Evolutionary conservation across 35 echinoderm and acorn worm species (phyloP).

Genomic region (Amphiura filiformis): DNA sequence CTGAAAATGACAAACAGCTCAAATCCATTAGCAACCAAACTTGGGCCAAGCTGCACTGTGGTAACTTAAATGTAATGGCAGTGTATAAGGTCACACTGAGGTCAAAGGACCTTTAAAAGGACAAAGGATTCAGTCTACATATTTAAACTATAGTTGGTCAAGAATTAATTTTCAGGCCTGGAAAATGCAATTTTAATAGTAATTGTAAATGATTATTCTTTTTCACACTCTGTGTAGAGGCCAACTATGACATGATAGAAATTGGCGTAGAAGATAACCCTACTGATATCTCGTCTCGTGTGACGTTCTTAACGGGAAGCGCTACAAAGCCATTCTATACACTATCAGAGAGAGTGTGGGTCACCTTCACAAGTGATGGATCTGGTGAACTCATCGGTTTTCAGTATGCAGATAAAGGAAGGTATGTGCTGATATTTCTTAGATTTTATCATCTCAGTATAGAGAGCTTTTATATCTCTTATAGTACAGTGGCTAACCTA

Average conservation of each 20-base stretch:
- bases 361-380: constrained; percentile 58
- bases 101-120: too few relatives aligned
- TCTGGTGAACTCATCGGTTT: constrained; percentile 28
- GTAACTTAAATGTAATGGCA: too few relatives aligned
- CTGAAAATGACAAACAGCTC: too few relatives aligned
- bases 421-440: constrained; percentile 50
- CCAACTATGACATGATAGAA: constrained; percentile 82
- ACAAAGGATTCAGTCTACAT: not conserved
- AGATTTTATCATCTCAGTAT: too few relatives aligned
- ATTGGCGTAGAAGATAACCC: constrained; percentile 62
- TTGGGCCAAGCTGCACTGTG: too few relatives aligned
- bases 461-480: too few relatives aligned
- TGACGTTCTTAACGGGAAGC: constrained; percentile 39
- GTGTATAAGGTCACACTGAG: too few relatives aligned
- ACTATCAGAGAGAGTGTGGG: constrained; percentile 53
- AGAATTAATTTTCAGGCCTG: too few relatives aligned
- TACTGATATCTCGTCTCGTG: constrained; percentile 30
- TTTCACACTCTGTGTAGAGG: constrained; percentile 19
- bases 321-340: constrained; percentile 28
- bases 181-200: too few relatives aligned
- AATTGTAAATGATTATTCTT: not conserved
- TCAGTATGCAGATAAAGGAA: constrained; percentile 28
- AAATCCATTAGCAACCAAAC: too few relatives aligned
- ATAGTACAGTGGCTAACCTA: too few relatives aligned
- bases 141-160: too few relatives aligned